These are phyloP conservation scores for Psittacara wagleri DNA, from an alignment of 2,113 vertebrate species.

Conservation along the genomic window DNA sequence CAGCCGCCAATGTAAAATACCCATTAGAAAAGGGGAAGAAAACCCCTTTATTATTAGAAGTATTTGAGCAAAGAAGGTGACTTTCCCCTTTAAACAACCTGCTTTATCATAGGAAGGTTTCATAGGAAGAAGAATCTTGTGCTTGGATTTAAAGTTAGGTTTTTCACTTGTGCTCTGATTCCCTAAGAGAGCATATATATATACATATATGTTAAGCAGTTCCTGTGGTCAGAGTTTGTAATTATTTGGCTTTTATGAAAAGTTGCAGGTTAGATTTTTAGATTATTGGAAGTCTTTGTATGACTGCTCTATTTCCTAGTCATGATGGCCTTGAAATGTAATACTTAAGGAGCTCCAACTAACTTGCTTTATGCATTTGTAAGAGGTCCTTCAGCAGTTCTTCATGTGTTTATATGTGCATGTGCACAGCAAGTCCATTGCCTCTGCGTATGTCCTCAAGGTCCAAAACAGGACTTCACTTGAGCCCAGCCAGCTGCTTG, in stretches of 20 bases:
- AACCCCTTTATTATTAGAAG: constrained; percentile 67
- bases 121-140: background rate
- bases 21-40: constrained; percentile 50
- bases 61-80: constrained; percentile 69
- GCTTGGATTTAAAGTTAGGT: background rate
- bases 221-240: background rate
- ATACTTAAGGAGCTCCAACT: background rate
- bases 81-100: background rate
- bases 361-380: background rate
- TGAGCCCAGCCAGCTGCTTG: background rate
- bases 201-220: background rate
- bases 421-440: background rate
- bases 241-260: background rate
- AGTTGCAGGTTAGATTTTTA: background rate
- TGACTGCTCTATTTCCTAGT: background rate
- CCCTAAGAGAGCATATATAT: background rate
- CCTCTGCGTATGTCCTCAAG: background rate
- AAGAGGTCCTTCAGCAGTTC: background rate
- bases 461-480: background rate
- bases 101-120: background rate
- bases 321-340: background rate
- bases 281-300: background rate
- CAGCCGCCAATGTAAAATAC: constrained; percentile 66
- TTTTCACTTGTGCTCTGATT: background rate
- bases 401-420: background rate